Base-by-base conservation (phyloP, 2,888 invertebrate species). In the Dione juno region DNA sequence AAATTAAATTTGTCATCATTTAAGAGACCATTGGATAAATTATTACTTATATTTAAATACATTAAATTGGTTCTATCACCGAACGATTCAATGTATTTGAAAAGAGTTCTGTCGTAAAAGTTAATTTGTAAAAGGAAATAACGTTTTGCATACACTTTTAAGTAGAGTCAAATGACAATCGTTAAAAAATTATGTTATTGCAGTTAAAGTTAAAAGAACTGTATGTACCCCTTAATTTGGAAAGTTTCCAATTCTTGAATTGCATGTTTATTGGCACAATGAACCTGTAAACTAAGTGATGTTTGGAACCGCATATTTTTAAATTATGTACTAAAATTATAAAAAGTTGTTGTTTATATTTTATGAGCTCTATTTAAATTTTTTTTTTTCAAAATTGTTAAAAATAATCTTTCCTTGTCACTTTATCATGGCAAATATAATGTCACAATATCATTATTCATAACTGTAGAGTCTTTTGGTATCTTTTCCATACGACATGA, bases 251-350 rank as follows among this genome's bases (percentile, higher is more conserved):
- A 77, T 72, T 75, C 70, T 67, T 69, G 72, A 75, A 75, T 69
- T 71, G 72, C 72, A 75, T 76, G 74, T 77, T 76, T 77, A 76
- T 75, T 74, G 76, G 77, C 66, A 73, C 71, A 74, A 74, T 74
- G 71, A 75, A 73, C 74, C 74, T 72, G 72, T 73, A 76, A 76
- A 74, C 70, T 75, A 74, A 73, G 69, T 74, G 45, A 73, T 73
- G 66, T 66, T 65, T 48, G 53, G 66, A 48, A 64, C 53, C 14
- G 50, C 16, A 37, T 19, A 57, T 50, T n/a, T 48, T 67, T 61
- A 35, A 61, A 45, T 66, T 58, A 58, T 28, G 14, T 37, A 37
- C 35, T 16, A 54, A 35, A 54, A 37, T 54, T 11, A 37, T 35
- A 37, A 37, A 10, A 54, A 1, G 14, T 14, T n/a, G 28, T 35